Percentiles rank a stretch among this genome's conserved stretches.
Conservation (phyloP, 2,797 vertebrate species). For the Orientallactaga sibirica region DNA sequence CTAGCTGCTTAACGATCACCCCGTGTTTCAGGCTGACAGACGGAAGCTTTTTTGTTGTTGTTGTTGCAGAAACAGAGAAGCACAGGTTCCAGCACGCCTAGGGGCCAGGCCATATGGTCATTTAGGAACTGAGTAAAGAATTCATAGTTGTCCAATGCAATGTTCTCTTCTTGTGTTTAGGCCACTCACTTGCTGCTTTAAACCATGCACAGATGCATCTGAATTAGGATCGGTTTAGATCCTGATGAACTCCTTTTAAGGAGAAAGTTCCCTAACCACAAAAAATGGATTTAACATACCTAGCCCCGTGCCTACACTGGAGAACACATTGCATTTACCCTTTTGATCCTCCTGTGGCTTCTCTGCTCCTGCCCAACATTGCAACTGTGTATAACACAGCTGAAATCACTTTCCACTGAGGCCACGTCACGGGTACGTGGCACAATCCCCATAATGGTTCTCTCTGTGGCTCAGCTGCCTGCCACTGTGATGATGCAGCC, state of each 20-base stretch:
- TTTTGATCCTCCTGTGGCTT: not conserved
- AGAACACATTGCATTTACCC: not conserved
- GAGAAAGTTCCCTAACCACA: not conserved
- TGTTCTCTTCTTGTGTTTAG: not conserved
- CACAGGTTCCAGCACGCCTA: not conserved
- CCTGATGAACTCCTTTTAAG: not conserved
- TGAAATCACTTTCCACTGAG: no score
- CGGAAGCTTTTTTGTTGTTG: not conserved
- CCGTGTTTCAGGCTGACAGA: not conserved
- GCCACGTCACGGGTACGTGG: no score
- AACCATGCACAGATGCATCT: not conserved
- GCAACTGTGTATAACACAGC: not conserved
- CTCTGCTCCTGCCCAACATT: not conserved
- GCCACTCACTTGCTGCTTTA: conserved; percentile 14
- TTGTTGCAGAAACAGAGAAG: not conserved
- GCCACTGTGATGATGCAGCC: not conserved
- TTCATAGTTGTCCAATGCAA: not conserved
- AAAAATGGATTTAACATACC: not conserved
- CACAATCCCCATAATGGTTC: no score
- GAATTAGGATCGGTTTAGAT: not conserved
- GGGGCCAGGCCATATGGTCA: not conserved
- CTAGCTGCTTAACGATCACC: not conserved
- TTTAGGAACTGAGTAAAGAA: not conserved
- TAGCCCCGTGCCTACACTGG: not conserved
- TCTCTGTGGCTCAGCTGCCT: no score